phyloP scores from a whole-genome alignment of 2,113 vertebrate genomes.

The Myiozetetes cayanensis region DNA sequence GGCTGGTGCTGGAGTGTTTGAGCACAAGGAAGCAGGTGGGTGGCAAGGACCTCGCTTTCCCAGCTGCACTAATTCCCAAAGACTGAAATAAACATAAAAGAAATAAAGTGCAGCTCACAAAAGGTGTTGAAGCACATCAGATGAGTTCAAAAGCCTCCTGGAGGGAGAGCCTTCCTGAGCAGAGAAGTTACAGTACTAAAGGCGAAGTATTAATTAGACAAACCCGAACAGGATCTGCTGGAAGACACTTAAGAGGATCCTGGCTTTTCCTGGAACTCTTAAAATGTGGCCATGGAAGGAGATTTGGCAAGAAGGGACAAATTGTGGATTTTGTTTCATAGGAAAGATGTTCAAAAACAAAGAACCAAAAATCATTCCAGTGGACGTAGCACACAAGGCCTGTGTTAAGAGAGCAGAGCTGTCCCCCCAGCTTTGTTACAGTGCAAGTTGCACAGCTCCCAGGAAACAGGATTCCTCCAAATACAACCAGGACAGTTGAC shows the following conservation, averaged over 20 bases:
- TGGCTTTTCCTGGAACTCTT: not conserved
- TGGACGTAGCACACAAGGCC: not conserved
- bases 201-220: not conserved
- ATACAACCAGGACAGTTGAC: not conserved
- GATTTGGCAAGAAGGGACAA: not conserved
- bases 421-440: not conserved
- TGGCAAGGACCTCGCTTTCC: not conserved
- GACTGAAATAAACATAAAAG: conserved; percentile 32
- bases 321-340: not conserved
- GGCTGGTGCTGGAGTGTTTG: not conserved
- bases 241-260: not conserved
- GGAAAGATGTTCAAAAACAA: not conserved
- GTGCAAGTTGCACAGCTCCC: not conserved
- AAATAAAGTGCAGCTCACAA: not conserved
- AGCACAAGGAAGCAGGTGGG: conserved; percentile 3
- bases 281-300: not conserved
- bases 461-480: not conserved
- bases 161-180: not conserved
- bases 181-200: not conserved
- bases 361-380: not conserved
- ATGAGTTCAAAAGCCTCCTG: not conserved
- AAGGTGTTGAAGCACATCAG: not conserved
- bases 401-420: not conserved
- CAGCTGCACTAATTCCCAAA: not conserved
- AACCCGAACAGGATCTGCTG: not conserved